A percentile compares a stretch with the other conserved stretches of the same genome.
These are phyloP conservation scores for Onthophagus taurus DNA, from an alignment of 1,140 invertebrate species.

Conservation along the genomic window DNA sequence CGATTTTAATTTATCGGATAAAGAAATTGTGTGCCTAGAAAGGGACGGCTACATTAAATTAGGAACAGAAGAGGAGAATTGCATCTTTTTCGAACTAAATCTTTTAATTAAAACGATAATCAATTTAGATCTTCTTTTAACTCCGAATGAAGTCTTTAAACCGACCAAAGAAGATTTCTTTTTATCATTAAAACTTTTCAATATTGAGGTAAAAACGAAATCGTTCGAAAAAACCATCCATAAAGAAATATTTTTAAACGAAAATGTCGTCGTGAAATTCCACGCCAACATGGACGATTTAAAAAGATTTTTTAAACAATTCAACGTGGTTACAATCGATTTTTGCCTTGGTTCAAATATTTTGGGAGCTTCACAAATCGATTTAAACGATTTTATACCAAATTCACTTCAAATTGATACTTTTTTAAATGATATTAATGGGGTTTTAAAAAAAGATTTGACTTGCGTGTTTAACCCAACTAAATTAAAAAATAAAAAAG, in stretches of 20 bases:
- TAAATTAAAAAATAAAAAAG: no score
- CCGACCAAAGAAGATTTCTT: slow-evolving; percentile 23
- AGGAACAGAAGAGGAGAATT: slow-evolving; percentile 17
- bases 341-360: slow-evolving; percentile 25
- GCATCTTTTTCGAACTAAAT: slow-evolving; percentile 22
- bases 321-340: slow-evolving; percentile 22
- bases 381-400: no score
- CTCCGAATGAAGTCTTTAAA: slow-evolving; percentile 27
- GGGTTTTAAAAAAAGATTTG: no score
- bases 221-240: slow-evolving; percentile 26
- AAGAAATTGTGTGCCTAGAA: no score
- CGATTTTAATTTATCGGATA: no score
- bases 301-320: slow-evolving; percentile 24
- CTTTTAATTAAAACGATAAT: slow-evolving; percentile 21
- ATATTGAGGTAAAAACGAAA: slow-evolving; percentile 31
- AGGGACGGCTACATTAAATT: slow-evolving; percentile 31
- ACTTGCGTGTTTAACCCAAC: no score
- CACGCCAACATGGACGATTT: slow-evolving; percentile 22
- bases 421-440: no score
- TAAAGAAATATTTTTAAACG: slow-evolving; percentile 25
- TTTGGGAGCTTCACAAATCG: no score
- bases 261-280: slow-evolving; percentile 31
- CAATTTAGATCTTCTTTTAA: slow-evolving; percentile 30
- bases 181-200: slow-evolving; percentile 30
- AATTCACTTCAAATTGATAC: no score